phyloP scores from a whole-genome alignment of 2,888 invertebrate species.

The Scelioninae gen. 1 region DNA sequence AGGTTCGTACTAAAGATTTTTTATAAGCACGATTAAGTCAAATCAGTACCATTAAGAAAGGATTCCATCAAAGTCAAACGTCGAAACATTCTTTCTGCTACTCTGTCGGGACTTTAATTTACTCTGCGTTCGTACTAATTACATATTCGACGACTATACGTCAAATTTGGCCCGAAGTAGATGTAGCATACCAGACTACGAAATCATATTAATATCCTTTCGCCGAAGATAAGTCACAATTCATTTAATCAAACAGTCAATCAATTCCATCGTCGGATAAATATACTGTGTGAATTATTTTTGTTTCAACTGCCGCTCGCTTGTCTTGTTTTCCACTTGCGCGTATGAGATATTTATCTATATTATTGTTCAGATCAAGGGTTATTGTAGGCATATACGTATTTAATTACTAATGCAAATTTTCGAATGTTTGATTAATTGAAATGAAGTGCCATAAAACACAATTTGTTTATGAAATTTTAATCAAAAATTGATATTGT shows the following conservation, averaged over 20 bases:
- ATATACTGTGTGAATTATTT: constrained; percentile 40
- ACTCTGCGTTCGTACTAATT: constrained; percentile 58
- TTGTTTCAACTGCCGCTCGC: not conserved
- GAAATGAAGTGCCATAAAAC: constrained; percentile 43
- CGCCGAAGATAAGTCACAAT: constrained; percentile 54
- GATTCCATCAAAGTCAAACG: constrained; percentile 61
- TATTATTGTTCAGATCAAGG: not conserved
- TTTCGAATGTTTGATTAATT: constrained; percentile 30
- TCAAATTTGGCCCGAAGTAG: constrained; percentile 29
- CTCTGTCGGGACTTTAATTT: constrained; percentile 46
- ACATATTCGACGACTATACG: constrained; percentile 58
- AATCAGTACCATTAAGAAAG: constrained; percentile 45
- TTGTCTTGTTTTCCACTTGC: not conserved
- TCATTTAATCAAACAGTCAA: constrained; percentile 64
- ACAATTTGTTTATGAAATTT: constrained; percentile 34
- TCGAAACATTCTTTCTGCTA: constrained; percentile 32
- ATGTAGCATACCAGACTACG: constrained; percentile 28
- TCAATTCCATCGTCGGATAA: constrained; percentile 39
- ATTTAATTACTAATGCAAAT: not conserved
- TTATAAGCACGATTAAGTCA: constrained; percentile 39
- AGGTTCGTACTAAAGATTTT: constrained; percentile 20
- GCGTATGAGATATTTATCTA: constrained; percentile 21
- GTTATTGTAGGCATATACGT: not conserved
- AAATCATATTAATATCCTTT: constrained; percentile 53
- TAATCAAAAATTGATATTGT: constrained; percentile 31